Conservation (phyloP, 1,140 invertebrate species). For the silkworm (Bombyx mori) region DNA sequence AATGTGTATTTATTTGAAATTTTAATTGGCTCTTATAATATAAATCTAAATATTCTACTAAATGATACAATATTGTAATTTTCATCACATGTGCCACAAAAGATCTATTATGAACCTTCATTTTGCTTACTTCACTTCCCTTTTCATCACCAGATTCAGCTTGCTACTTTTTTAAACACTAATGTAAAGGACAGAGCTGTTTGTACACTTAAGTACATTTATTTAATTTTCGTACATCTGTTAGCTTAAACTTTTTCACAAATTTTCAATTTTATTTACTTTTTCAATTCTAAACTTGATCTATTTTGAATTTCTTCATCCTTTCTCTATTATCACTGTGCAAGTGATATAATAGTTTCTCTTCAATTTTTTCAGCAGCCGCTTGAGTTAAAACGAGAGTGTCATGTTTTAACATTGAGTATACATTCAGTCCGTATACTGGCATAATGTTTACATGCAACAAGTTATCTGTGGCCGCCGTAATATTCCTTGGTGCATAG, state of each 20-base stretch:
- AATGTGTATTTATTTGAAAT: no score
- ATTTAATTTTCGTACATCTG: background rate
- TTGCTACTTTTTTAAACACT: no score
- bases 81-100: no score
- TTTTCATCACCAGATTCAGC: no score
- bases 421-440: constrained; percentile 89
- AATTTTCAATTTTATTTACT: constrained; percentile 5
- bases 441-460: constrained; percentile 96
- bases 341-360: constrained; percentile 85
- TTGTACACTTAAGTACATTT: no score
- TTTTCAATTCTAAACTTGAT: constrained; percentile 47
- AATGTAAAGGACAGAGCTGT: no score
- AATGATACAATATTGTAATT: no score
- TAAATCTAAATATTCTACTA: no score
- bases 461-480: constrained; percentile 81
- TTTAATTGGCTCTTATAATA: no score
- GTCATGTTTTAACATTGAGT: constrained; percentile 96
- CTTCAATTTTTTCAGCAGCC: constrained; percentile 89
- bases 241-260: background rate
- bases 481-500: constrained; percentile 89
- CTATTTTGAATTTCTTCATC: constrained; percentile 68
- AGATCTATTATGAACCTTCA: no score
- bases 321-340: constrained; percentile 74
- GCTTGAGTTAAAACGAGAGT: constrained; percentile 91
- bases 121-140: no score